phyloP scores from a whole-genome alignment of 2,113 vertebrate species.

The Rhinolophus sinicus region DNA sequence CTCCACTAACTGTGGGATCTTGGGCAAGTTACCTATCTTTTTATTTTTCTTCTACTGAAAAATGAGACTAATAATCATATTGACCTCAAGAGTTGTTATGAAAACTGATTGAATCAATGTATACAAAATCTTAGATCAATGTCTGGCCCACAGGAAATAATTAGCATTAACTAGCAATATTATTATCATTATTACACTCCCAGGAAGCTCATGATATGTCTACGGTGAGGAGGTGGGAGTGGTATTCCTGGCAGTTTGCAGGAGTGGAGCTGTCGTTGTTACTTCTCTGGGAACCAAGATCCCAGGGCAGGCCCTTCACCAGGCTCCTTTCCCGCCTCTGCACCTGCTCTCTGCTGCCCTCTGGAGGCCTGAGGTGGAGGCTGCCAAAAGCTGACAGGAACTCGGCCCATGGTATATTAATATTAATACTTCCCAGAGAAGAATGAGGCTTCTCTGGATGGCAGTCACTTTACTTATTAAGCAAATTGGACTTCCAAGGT shows the following conservation, averaged over 20 bases:
- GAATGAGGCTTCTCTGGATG: neutral
- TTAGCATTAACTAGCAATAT: neutral
- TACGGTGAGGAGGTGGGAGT: neutral
- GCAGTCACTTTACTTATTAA: neutral
- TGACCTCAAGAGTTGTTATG: neutral
- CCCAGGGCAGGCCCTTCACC: no score
- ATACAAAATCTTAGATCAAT: neutral
- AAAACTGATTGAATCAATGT: neutral
- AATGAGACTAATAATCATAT: neutral
- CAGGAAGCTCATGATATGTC: neutral
- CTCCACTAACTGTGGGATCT: neutral
- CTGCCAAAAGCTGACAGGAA: neutral
- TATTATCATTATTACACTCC: neutral
- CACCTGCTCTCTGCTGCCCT: constrained; percentile 54
- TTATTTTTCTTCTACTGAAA: neutral
- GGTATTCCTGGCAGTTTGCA: no score
- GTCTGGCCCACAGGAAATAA: neutral
- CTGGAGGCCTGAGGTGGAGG: constrained; percentile 9
- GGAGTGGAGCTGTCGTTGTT: neutral
- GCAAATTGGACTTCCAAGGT: neutral
- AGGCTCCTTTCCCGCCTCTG: neutral
- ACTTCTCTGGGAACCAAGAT: neutral
- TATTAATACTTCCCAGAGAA: neutral
- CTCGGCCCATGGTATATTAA: accelerated
- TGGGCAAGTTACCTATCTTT: neutral